Percentiles rank a stretch among this genome's conserved stretches.
Conservation (phyloP, 2,797 vertebrate genomes). For the Poecilia picta region DNA sequence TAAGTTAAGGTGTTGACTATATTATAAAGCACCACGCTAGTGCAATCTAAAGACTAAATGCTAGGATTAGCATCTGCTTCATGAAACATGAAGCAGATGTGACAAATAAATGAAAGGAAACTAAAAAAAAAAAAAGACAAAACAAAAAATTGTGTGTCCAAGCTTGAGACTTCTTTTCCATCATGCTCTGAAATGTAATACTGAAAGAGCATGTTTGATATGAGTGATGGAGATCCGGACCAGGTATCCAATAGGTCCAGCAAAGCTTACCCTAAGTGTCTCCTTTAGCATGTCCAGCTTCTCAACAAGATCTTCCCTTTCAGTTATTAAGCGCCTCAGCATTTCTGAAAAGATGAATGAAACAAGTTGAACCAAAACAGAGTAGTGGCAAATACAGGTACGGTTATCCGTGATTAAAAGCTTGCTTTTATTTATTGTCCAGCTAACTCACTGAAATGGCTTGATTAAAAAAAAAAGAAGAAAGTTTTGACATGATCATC, state of each 20-base stretch:
- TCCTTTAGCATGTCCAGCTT: constrained; percentile 73
- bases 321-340: constrained; percentile 70
- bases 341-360: constrained; percentile 61
- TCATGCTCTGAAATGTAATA: not conserved
- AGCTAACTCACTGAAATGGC: not conserved
- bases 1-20: not conserved
- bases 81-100: not conserved
- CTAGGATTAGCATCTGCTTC: not conserved
- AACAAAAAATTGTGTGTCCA: not conserved
- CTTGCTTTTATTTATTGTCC: not conserved
- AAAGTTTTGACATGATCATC: not conserved
- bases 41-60: not conserved
- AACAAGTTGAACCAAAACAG: constrained; percentile 15
- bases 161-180: not conserved
- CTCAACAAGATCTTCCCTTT: constrained; percentile 73
- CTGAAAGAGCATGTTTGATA: not conserved
- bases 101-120: not conserved
- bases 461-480: not conserved
- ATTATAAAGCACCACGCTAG: not conserved
- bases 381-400: not conserved
- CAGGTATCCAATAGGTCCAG: not conserved
- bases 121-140: not conserved
- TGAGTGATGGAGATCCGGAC: not conserved
- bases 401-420: not conserved
- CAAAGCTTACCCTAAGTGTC: constrained; percentile 71